Conservation (phyloP, 1,140 invertebrate genomes). For the Diachasmimorpha longicaudata region DNA sequence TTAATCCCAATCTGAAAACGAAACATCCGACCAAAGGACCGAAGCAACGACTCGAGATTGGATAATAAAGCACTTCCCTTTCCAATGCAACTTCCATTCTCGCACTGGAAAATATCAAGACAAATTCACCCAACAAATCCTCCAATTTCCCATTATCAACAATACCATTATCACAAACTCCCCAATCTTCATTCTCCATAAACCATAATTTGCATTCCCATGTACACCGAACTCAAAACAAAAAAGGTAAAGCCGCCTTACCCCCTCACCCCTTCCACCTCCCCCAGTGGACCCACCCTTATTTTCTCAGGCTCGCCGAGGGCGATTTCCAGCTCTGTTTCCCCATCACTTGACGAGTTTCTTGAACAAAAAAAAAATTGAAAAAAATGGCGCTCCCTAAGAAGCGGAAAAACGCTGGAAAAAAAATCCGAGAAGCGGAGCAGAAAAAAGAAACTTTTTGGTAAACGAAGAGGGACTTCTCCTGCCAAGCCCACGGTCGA, state of each 20-base stretch:
- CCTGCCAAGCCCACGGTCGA: conserved; percentile 43
- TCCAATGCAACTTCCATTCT: neutral
- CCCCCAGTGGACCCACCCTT: conserved; percentile 6
- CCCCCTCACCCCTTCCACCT: too few relatives aligned
- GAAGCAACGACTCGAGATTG: conserved; percentile 44
- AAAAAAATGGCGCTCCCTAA: neutral
- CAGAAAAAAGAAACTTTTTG: conserved; percentile 12
- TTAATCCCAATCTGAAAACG: too few relatives aligned
- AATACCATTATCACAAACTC: conserved; percentile 2
- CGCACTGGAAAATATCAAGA: neutral
- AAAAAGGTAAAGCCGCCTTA: conserved; percentile 30
- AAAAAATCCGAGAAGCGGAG: conserved; percentile 32
- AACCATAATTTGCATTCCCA: conserved; percentile 27
- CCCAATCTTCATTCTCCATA: conserved; percentile 24
- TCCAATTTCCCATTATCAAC: conserved; percentile 12
- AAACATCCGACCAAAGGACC: neutral
- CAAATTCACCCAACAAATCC: neutral
- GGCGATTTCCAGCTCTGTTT: conserved; percentile 21
- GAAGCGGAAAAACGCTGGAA: neutral
- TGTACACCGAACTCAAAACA: conserved; percentile 34
- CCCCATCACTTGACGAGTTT: conserved; percentile 7
- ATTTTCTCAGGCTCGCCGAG: conserved; percentile 16
- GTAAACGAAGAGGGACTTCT: neutral
- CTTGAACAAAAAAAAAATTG: conserved; percentile 7
- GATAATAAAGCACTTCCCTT: conserved; percentile 22